A percentile compares a stretch with the other conserved stretches of the same genome.
Evolutionary conservation across 2,113 vertebrate genomes (phyloP).

Genomic region (Phaethon lepturus): DNA sequence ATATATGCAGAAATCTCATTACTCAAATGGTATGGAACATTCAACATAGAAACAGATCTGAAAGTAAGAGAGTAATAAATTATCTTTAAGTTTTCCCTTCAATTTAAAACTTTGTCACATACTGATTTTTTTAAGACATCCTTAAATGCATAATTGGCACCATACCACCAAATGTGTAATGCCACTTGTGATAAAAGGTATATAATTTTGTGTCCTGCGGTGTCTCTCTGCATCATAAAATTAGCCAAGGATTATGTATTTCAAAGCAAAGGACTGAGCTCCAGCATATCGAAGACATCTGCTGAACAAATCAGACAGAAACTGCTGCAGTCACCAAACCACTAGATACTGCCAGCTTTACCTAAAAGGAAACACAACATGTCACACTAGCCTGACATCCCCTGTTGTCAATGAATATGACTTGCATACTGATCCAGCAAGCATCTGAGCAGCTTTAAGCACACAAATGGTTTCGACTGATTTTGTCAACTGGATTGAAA

Average conservation of each 20-base stretch:
- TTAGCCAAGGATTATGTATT: constrained; percentile 30
- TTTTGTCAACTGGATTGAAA: constrained; percentile 31
- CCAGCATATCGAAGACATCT: constrained; percentile 44
- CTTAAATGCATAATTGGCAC: constrained; percentile 33
- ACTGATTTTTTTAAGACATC: background rate
- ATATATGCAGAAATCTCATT: constrained; percentile 24
- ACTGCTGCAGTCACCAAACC: constrained; percentile 39
- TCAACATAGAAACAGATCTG: constrained; percentile 9
- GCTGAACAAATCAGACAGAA: constrained; percentile 18
- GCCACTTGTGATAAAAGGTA: constrained; percentile 28
- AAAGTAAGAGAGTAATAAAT: constrained; percentile 42
- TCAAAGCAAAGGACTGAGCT: constrained; percentile 25
- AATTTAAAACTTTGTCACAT: constrained; percentile 29
- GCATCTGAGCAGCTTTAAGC: constrained; percentile 49
- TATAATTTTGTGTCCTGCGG: constrained; percentile 1
- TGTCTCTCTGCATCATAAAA: constrained; percentile 19
- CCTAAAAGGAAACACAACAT: constrained; percentile 64
- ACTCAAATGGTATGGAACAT: background rate
- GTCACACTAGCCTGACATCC: constrained; percentile 50
- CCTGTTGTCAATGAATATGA: constrained; percentile 25
- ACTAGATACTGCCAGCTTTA: background rate
- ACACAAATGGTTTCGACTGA: background rate
- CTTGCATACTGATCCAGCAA: constrained; percentile 35
- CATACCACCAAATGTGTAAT: background rate
- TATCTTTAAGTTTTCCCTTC: constrained; percentile 25